These are phyloP conservation scores for Babylonia areolata DNA, from an alignment of 1,140 invertebrate genomes.

Conservation along the genomic window DNA sequence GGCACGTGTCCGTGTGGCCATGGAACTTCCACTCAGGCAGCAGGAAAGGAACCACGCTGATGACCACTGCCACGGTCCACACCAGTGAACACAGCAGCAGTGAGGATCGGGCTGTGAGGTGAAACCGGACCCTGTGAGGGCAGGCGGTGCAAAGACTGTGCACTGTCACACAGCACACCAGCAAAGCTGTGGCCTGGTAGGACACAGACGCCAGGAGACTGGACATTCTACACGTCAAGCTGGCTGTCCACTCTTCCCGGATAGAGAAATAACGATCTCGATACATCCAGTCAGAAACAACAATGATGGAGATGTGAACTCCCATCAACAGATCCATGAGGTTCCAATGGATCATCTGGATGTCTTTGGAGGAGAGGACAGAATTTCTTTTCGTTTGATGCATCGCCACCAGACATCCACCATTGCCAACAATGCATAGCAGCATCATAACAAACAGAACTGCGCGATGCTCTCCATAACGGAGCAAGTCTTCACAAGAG, in stretches of 20 bases:
- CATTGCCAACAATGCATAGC: background rate
- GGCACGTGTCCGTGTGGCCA: background rate
- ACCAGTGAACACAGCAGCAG: background rate
- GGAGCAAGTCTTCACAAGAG: constrained; percentile 15
- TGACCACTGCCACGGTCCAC: background rate
- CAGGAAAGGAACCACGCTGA: background rate
- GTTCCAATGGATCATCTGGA: background rate
- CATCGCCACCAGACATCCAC: background rate
- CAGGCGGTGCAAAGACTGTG: background rate
- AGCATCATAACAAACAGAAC: background rate
- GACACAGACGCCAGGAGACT: background rate
- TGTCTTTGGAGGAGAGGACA: background rate
- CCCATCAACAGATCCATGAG: constrained; percentile 9
- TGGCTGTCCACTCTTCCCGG: background rate
- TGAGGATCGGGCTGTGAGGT: background rate
- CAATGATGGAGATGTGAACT: background rate
- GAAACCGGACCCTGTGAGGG: background rate
- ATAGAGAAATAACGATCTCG: constrained; percentile 1
- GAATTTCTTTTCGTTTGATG: background rate
- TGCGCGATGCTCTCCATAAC: background rate
- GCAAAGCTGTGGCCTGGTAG: background rate
- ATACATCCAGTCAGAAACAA: background rate
- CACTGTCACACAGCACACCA: background rate
- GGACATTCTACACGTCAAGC: background rate
- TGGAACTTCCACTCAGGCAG: constrained; percentile 4